Percentiles rank a stretch among this genome's conserved stretches.
These are phyloP conservation scores for Scomber colias DNA, from an alignment of 2,113 vertebrate genomes.

Conservation along the genomic window DNA sequence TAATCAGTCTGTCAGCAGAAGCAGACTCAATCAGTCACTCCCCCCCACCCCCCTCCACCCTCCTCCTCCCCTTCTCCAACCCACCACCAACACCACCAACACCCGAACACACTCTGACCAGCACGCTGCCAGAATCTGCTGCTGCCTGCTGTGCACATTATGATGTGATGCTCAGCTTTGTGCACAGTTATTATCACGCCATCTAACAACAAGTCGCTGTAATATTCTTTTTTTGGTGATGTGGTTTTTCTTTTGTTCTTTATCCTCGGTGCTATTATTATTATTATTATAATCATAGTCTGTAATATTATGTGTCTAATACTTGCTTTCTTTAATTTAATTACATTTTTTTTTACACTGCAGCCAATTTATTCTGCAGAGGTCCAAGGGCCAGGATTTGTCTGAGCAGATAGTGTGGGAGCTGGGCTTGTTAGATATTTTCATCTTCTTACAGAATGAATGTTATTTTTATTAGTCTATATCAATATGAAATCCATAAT, in stretches of 20 bases:
- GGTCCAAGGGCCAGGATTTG: neutral
- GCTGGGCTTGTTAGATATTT: neutral
- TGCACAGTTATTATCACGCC: constrained; percentile 27
- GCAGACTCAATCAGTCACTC: constrained; percentile 72
- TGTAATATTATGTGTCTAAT: neutral
- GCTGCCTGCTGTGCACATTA: constrained; percentile 41
- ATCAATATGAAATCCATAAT: no score
- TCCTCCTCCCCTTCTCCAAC: neutral
- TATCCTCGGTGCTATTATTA: neutral
- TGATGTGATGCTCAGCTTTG: constrained; percentile 3
- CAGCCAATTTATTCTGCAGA: neutral
- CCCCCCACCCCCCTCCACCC: constrained; percentile 6
- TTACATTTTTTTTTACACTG: neutral
- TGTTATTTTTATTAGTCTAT: no score
- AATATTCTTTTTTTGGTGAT: neutral
- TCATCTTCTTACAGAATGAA: no score
- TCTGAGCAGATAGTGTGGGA: no score
- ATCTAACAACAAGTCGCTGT: constrained; percentile 1
- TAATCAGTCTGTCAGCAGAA: constrained; percentile 77
- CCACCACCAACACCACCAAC: constrained; percentile 24
- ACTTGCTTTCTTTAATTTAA: neutral
- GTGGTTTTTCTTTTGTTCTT: neutral
- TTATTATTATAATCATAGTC: neutral
- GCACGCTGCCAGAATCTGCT: constrained; percentile 17
- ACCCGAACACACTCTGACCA: constrained; percentile 51